These are phyloP conservation scores for Engystomops pustulosus DNA, from an alignment of 2,113 vertebrate species.

Conservation along the genomic window DNA sequence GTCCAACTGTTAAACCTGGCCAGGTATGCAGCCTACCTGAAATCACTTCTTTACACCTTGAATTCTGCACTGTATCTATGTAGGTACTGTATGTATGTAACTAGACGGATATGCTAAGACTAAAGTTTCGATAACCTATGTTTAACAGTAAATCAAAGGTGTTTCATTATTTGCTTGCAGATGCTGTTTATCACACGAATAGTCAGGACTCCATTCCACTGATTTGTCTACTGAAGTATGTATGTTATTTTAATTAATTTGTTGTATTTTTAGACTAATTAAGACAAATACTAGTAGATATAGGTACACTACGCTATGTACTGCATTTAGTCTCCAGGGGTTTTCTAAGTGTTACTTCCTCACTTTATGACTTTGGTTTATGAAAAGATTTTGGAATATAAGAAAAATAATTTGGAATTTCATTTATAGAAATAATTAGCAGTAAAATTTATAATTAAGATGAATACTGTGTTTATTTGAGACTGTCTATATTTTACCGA, in stretches of 20 bases:
- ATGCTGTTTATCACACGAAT: constrained; percentile 5
- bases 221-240: constrained; percentile 35
- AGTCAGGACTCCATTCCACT: constrained; percentile 25
- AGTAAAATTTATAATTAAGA: background rate
- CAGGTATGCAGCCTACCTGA: constrained; percentile 73
- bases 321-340: background rate
- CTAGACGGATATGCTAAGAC: accelerated
- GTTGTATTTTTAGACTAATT: background rate
- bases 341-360: background rate
- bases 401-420: background rate
- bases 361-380: background rate
- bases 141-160: background rate
- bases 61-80: accelerated
- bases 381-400: background rate
- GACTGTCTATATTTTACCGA: background rate
- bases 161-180: constrained; percentile 10
- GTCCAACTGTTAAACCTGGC: constrained; percentile 38
- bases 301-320: background rate
- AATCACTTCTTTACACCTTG: background rate
- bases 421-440: background rate
- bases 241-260: background rate
- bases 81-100: background rate
- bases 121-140: background rate
- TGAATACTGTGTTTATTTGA: background rate
- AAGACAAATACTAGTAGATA: too few species aligned